Conservation (phyloP, 2,888 invertebrate species). For the Andrena bucephala region DNA sequence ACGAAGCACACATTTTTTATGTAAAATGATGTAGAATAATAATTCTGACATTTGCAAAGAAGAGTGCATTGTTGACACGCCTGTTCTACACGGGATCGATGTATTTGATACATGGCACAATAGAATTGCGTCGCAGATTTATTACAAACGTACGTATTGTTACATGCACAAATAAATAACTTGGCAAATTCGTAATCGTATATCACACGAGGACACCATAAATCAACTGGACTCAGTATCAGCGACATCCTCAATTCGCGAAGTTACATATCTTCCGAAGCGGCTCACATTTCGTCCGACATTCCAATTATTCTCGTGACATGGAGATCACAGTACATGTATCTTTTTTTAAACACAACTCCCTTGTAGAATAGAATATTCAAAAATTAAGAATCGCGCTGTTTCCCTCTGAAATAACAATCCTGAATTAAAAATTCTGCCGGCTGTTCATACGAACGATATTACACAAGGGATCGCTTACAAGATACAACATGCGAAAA, state of each 20-base stretch:
- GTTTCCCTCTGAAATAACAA: neutral
- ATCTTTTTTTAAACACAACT: neutral
- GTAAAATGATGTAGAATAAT: neutral
- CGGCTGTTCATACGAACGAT: neutral
- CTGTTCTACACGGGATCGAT: neutral
- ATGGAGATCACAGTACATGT: neutral
- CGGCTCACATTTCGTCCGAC: conserved; percentile 13
- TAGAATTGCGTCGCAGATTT: conserved; percentile 14
- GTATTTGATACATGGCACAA: neutral
- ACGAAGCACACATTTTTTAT: no score
- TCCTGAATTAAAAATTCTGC: neutral
- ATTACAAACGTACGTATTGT: conserved; percentile 13
- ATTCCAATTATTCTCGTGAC: conserved; percentile 1
- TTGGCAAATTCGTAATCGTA: conserved; percentile 26
- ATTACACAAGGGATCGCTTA: neutral
- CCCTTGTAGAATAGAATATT: neutral
- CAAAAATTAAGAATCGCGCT: neutral
- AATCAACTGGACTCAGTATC: conserved; percentile 28
- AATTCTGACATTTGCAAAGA: neutral
- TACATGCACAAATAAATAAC: conserved; percentile 31
- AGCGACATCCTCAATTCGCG: conserved; percentile 12
- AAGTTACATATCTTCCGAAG: conserved; percentile 6
- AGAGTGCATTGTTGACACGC: neutral
- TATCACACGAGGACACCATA: conserved; percentile 18
- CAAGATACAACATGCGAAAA: no score